Conservation (phyloP, 2,797 vertebrate genomes). For the Dendrocincla tyrannina region DNA sequence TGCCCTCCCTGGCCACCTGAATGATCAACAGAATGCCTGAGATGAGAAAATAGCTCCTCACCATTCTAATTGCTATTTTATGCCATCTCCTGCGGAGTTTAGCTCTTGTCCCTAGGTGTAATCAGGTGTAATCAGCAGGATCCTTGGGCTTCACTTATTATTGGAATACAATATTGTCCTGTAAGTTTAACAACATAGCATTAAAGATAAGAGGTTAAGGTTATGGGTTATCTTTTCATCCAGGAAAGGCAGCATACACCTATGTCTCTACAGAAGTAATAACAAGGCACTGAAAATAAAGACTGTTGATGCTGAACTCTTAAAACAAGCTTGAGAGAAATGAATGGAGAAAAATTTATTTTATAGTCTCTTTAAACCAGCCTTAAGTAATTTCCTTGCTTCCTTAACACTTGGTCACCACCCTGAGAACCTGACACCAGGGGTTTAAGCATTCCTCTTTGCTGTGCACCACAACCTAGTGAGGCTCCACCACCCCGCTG, state of each 20-base stretch:
- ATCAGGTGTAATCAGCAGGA: background rate
- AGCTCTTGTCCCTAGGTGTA: accelerated
- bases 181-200: background rate
- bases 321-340: slow-evolving; percentile 33
- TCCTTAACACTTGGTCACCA: background rate
- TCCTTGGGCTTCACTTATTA: background rate
- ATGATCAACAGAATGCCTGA: background rate
- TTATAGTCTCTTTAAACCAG: background rate
- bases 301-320: background rate
- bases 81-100: background rate
- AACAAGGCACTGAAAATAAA: slow-evolving; percentile 17
- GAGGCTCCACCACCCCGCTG: background rate
- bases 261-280: background rate
- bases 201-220: background rate
- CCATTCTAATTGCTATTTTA: background rate
- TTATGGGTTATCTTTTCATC: background rate
- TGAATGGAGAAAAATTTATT: background rate
- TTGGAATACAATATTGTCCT: background rate
- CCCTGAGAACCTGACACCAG: background rate
- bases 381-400: background rate
- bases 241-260: background rate
- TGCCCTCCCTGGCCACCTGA: background rate
- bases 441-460: background rate
- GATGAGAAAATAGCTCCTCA: background rate
- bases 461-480: background rate